These are phyloP conservation scores for Plemyria rubiginata DNA, from an alignment of 2,888 invertebrate genomes.

Conservation along the genomic window DNA sequence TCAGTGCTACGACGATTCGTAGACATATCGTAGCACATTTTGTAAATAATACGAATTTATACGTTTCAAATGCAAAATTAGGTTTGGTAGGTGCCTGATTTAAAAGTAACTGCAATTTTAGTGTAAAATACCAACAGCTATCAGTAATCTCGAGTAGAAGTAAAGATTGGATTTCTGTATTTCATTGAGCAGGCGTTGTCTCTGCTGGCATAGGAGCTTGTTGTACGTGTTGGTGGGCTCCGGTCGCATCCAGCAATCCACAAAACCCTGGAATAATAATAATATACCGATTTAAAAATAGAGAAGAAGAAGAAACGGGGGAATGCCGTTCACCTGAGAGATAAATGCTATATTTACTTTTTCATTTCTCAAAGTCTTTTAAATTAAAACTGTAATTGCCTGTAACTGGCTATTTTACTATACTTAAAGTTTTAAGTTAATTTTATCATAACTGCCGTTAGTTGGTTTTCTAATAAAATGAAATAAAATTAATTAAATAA, in stretches of 20 bases:
- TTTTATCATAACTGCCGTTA: no score
- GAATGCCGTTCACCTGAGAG: no score
- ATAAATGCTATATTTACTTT: no score
- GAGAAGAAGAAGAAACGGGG: no score
- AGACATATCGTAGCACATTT: neutral
- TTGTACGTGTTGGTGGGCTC: conserved; percentile 60
- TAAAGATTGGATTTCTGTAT: conserved; percentile 63
- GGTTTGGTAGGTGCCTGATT: neutral
- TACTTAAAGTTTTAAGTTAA: no score
- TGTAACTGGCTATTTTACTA: no score
- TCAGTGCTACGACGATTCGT: neutral
- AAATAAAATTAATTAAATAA: no score
- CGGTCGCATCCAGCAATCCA: conserved; percentile 71
- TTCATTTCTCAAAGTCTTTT: no score
- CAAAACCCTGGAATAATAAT: conserved; percentile 63
- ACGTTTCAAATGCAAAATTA: neutral
- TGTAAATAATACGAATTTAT: neutral
- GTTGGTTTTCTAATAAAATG: no score
- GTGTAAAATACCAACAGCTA: conserved; percentile 60
- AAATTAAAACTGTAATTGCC: no score
- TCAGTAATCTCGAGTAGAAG: conserved; percentile 67
- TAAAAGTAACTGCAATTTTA: neutral
- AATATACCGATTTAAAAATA: no score
- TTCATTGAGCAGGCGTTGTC: conserved; percentile 63
- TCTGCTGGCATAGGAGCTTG: conserved; percentile 65